These are phyloP conservation scores for Pristionchus arcanus DNA, from an alignment of 2,888 invertebrate genomes.

Conservation along the genomic window DNA sequence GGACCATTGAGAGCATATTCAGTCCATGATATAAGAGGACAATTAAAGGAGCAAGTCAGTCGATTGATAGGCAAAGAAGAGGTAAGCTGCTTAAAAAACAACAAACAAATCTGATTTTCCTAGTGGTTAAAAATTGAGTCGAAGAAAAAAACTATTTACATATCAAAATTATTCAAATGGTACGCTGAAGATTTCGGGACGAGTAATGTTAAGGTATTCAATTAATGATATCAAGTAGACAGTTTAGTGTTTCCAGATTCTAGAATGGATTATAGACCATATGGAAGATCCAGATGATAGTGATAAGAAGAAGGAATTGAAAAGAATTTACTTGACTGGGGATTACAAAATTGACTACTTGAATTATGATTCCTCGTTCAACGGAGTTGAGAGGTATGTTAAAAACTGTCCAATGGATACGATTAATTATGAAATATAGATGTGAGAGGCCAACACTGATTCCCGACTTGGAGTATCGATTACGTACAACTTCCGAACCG, in stretches of 20 bases:
- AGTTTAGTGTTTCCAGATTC: slow-evolving; percentile 57
- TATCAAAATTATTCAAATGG: slow-evolving; percentile 82
- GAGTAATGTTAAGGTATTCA: slow-evolving; percentile 36
- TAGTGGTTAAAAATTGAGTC: slow-evolving; percentile 80
- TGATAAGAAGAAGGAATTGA: slow-evolving; percentile 64
- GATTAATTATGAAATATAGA: not conserved
- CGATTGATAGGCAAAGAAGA: slow-evolving; percentile 47
- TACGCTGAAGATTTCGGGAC: slow-evolving; percentile 81
- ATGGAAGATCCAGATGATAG: slow-evolving; percentile 60
- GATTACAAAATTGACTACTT: slow-evolving; percentile 73
- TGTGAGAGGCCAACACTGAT: slow-evolving; percentile 21
- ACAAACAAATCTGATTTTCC: slow-evolving; percentile 56
- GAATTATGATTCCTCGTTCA: slow-evolving; percentile 69
- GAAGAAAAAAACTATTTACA: slow-evolving; percentile 77
- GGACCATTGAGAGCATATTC: slow-evolving; percentile 80
- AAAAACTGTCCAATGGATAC: not conserved
- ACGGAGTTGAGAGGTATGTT: slow-evolving; percentile 64
- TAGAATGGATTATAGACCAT: slow-evolving; percentile 67
- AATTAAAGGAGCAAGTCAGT: slow-evolving; percentile 40
- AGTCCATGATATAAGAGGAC: not conserved
- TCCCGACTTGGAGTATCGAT: slow-evolving; percentile 14
- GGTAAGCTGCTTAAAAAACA: not conserved
- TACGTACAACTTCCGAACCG: slow-evolving; percentile 14
- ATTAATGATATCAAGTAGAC: no score
- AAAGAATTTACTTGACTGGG: slow-evolving; percentile 67